Conservation (phyloP, 2,797 vertebrate genomes). For the Enteromius afrohamiltoni region DNA sequence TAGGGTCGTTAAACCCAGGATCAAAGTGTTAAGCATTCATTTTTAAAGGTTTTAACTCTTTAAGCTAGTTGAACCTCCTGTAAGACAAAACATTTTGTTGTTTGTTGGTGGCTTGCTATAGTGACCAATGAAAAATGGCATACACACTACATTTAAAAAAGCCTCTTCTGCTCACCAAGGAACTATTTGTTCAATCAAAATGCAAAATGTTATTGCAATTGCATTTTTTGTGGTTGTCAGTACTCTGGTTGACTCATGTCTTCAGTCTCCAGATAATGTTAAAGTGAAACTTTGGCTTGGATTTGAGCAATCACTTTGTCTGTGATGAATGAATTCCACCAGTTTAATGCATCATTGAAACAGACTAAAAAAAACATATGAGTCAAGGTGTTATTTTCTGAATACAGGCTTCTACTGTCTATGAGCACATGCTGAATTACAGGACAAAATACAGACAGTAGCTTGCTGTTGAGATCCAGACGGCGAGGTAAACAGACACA, state of each 20-base stretch:
- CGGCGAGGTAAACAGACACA: constrained; percentile 59
- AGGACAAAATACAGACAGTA: constrained; percentile 61
- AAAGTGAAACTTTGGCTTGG: background rate
- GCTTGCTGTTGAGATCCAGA: constrained; percentile 60
- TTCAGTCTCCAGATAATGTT: background rate
- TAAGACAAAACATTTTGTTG: background rate
- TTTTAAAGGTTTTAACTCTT: background rate
- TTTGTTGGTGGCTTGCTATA: background rate
- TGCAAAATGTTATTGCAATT: background rate
- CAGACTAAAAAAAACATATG: constrained; percentile 22
- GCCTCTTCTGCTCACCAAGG: background rate
- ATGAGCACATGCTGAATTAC: constrained; percentile 38
- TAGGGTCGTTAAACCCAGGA: constrained; percentile 5
- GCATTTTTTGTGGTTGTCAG: background rate
- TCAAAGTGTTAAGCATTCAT: background rate
- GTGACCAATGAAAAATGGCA: background rate
- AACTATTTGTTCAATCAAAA: background rate
- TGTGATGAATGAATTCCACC: constrained; percentile 8
- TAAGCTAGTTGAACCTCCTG: background rate
- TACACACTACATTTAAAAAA: background rate
- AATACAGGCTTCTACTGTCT: constrained; percentile 32
- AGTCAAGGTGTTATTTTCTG: constrained; percentile 49
- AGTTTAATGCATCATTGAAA: constrained; percentile 14
- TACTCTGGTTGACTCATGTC: background rate
- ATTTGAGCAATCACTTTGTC: background rate